Percentiles rank a stretch among this genome's conserved stretches.
Conservation (phyloP, 2,797 vertebrate genomes). For the Bovichtus diacanthus region DNA sequence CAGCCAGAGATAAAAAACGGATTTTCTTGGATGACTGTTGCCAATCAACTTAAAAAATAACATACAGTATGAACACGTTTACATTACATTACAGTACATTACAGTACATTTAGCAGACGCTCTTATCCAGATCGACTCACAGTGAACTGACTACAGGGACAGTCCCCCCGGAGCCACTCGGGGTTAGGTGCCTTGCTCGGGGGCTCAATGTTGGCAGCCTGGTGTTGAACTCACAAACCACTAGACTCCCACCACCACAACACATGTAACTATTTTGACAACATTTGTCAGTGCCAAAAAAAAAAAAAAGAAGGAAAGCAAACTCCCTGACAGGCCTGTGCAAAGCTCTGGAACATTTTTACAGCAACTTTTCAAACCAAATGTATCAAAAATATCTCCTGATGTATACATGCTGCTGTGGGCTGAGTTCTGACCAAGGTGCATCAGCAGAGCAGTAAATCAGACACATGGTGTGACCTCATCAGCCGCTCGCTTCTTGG, state of each 20-base stretch:
- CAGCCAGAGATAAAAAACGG: background rate
- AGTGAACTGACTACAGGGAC: too few species aligned
- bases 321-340: background rate
- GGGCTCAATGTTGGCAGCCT: too few species aligned
- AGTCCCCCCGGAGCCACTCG: too few species aligned
- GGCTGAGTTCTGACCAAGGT: conserved; percentile 18
- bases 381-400: conserved; percentile 50
- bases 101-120: too few species aligned
- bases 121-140: too few species aligned
- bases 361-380: conserved; percentile 34
- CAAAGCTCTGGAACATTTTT: conserved; percentile 19
- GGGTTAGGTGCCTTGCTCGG: too few species aligned
- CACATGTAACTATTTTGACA: too few species aligned
- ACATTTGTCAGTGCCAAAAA: background rate
- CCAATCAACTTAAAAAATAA: conserved; percentile 12
- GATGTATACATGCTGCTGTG: conserved; percentile 58
- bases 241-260: too few species aligned
- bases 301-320: background rate
- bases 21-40: background rate
- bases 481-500: conserved; percentile 49
- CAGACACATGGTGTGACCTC: conserved; percentile 65
- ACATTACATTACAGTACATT: too few species aligned
- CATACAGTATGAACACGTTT: background rate
- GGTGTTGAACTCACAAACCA: too few species aligned
- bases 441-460: conserved; percentile 66